These are phyloP conservation scores for Apostichopus japonicus DNA, from an alignment of 35 echinoderm and acorn worm genomes.

Conservation along the genomic window DNA sequence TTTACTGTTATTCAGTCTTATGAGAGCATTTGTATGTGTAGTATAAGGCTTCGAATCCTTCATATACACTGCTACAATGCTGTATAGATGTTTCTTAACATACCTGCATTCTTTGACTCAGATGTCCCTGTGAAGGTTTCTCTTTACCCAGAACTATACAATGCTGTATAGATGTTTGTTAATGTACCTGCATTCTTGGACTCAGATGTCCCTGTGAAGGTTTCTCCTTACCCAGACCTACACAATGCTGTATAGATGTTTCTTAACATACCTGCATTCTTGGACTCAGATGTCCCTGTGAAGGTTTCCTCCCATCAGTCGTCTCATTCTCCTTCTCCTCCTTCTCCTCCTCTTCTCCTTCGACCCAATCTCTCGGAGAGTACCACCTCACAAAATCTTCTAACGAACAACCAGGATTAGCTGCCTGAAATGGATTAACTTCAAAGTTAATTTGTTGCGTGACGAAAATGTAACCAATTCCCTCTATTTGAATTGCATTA, in stretches of 20 bases:
- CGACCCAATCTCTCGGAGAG: constrained; percentile 96
- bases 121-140: constrained; percentile 48
- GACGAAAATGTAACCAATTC: too few species aligned
- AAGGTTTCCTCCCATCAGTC: background rate
- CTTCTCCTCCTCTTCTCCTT: constrained; percentile 43
- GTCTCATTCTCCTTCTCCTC: background rate
- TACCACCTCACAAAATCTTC: constrained; percentile 99
- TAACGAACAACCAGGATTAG: constrained; percentile 87
- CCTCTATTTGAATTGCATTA: too few species aligned
- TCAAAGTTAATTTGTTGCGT: too few species aligned
- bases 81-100: too few species aligned
- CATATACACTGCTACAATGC: too few species aligned
- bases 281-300: constrained; percentile 76
- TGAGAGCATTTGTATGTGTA: too few species aligned
- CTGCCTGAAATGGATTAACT: constrained; percentile 54
- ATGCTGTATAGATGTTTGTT: too few species aligned
- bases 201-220: constrained; percentile 71
- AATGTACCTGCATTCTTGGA: constrained; percentile 82
- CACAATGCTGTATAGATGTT: too few species aligned
- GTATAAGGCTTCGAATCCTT: too few species aligned
- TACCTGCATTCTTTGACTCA: constrained; percentile 95
- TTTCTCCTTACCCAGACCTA: background rate
- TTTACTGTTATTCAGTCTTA: too few species aligned
- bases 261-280: constrained; percentile 78
- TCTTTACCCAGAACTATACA: background rate